These are phyloP conservation scores for Neomonachus schauinslandi DNA, from an alignment of 2,113 vertebrate species.

Conservation along the genomic window DNA sequence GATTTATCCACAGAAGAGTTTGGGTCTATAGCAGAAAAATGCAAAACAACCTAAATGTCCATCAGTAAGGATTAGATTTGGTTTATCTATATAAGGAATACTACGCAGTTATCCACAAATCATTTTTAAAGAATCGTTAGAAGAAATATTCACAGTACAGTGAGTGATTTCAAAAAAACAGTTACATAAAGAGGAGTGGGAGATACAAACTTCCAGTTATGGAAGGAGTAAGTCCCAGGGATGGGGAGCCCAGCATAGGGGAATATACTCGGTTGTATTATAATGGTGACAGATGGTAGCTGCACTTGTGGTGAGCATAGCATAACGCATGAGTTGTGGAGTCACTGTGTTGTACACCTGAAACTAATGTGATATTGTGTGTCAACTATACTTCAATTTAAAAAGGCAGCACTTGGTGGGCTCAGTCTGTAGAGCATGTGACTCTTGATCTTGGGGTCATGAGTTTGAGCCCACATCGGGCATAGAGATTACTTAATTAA, in stretches of 20 bases:
- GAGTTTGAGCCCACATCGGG: neutral
- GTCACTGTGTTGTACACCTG: neutral
- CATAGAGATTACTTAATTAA: neutral
- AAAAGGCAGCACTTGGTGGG: neutral
- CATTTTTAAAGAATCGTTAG: slow-evolving; percentile 6
- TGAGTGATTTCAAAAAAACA: slow-evolving; percentile 2
- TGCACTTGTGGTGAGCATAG: neutral
- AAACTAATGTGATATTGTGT: neutral
- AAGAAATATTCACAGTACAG: neutral
- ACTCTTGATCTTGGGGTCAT: neutral
- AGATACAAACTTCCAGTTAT: neutral
- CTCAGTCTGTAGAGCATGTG: neutral
- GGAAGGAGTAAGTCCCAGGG: neutral
- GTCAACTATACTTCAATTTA: neutral
- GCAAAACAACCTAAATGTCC: neutral
- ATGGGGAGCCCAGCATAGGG: neutral
- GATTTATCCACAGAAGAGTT: neutral
- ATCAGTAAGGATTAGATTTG: neutral
- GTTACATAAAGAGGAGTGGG: neutral
- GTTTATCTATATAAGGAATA: neutral
- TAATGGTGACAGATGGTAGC: neutral
- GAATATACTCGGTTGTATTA: neutral
- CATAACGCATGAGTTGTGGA: neutral
- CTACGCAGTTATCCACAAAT: neutral
- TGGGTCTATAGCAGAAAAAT: neutral